phyloP scores from a whole-genome alignment of 2,113 vertebrate genomes.

The Willisornis vidua region DNA sequence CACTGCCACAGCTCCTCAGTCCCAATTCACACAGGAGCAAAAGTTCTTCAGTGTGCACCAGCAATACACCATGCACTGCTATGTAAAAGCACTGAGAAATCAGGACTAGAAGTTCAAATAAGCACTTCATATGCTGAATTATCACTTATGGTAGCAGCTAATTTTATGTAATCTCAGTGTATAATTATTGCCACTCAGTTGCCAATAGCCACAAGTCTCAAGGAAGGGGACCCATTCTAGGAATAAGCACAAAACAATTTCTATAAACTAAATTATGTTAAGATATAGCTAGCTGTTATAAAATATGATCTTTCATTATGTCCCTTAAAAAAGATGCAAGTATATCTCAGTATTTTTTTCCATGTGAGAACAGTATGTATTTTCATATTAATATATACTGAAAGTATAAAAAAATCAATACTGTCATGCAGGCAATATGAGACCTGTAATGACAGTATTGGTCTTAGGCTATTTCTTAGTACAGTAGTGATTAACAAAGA shows the following conservation, averaged over 20 bases:
- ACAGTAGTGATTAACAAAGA: neutral
- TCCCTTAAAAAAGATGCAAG: neutral
- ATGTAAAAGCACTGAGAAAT: neutral
- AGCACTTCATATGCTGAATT: neutral
- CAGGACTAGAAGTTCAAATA: neutral
- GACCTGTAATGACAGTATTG: neutral
- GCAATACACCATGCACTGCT: neutral
- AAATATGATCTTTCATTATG: neutral
- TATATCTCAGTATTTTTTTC: neutral
- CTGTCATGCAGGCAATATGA: neutral
- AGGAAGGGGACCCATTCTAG: neutral
- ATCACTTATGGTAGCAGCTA: fast-evolving
- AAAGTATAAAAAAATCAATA: neutral
- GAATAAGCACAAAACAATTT: neutral
- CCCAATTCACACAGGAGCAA: neutral
- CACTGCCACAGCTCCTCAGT: neutral
- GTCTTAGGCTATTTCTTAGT: neutral
- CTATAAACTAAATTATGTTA: neutral
- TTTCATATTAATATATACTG: neutral
- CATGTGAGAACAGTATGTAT: neutral
- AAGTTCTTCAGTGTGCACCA: neutral
- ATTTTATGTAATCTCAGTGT: neutral
- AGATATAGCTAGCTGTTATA: neutral
- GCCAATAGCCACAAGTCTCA: neutral
- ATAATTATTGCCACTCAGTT: neutral